Conservation (phyloP, 2,113 vertebrate species). For the Manacus vitellinus region DNA sequence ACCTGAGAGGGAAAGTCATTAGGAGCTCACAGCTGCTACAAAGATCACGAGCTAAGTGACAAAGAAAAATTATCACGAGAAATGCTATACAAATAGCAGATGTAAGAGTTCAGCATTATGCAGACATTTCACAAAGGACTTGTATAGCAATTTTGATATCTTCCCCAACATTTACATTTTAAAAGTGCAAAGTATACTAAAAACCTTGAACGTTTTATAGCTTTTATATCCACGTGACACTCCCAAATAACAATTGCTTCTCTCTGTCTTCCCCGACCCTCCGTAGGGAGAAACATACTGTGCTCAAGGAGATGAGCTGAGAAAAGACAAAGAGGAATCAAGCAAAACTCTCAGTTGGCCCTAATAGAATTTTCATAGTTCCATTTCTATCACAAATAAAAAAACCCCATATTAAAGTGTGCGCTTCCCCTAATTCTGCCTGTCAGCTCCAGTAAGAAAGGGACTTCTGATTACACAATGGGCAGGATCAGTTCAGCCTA, state of each 20-base stretch:
- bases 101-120: constrained; percentile 55
- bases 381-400: constrained; percentile 14
- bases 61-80: constrained; percentile 66
- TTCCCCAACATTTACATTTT: constrained; percentile 57
- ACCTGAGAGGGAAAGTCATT: constrained; percentile 73
- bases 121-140: constrained; percentile 55
- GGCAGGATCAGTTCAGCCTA: constrained; percentile 2
- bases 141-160: constrained; percentile 38
- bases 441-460: constrained; percentile 17
- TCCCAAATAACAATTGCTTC: constrained; percentile 21
- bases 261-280: neutral
- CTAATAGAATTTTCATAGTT: constrained; percentile 58
- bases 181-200: constrained; percentile 41
- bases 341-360: constrained; percentile 33
- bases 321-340: constrained; percentile 28
- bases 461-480: neutral
- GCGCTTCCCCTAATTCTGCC: neutral
- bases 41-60: constrained; percentile 65
- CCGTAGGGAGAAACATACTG: neutral
- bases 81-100: constrained; percentile 72
- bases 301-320: constrained; percentile 18
- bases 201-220: constrained; percentile 33
- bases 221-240: neutral
- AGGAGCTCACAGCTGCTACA: constrained; percentile 70
- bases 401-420: neutral